Percentiles rank a stretch among this genome's conserved stretches.
Conservation (phyloP, 2,113 vertebrate species). For the Cricetomys ansorgei region DNA sequence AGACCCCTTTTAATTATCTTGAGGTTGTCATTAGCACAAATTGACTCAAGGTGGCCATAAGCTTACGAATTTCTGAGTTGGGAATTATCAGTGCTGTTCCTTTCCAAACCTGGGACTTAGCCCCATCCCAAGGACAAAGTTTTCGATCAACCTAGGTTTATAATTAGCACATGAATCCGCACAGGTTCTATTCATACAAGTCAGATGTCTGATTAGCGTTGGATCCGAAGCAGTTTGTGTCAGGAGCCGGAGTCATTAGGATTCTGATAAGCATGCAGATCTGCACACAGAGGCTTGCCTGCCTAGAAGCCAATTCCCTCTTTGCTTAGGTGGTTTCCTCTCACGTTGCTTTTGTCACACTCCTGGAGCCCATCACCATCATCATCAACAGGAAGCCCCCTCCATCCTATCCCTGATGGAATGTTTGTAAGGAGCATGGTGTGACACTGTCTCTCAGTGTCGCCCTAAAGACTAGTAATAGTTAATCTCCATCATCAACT, state of each 20-base stretch:
- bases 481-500: not conserved
- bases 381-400: not conserved
- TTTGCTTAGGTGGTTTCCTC: not conserved
- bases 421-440: not conserved
- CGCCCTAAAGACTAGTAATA: not conserved
- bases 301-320: not conserved
- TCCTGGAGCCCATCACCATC: not conserved
- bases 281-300: not conserved
- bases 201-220: slow-evolving; percentile 60
- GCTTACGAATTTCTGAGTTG: not conserved
- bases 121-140: slow-evolving; percentile 12
- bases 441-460: not conserved
- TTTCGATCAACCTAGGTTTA: slow-evolving; percentile 47
- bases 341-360: not conserved
- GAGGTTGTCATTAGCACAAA: slow-evolving; percentile 39
- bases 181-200: slow-evolving; percentile 26
- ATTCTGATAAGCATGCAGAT: not conserved
- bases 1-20: not conserved
- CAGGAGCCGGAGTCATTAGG: not conserved
- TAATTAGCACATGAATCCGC: slow-evolving; percentile 60
- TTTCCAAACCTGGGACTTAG: slow-evolving; percentile 25
- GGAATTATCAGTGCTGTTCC: not conserved
- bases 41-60: slow-evolving; percentile 32
- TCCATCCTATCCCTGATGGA: not conserved
- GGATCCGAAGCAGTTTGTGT: slow-evolving; percentile 44